Evolutionary conservation across 2,888 invertebrate species (phyloP), one percentile per base, ranked within the genome.

Genomic region (Euzophera pinguis): DNA sequence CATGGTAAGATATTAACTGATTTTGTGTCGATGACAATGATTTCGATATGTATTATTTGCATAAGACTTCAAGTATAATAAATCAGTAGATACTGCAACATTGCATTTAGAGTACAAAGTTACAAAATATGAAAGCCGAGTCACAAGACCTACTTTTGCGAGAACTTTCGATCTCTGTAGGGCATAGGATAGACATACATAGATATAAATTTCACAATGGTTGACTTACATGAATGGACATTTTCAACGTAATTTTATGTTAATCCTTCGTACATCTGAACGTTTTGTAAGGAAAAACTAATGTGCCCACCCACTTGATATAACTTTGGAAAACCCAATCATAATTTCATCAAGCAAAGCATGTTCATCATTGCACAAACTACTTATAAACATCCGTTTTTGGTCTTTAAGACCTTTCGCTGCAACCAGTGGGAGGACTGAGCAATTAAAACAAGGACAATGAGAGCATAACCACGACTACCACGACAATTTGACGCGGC

Each of bases 361-460:
- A 22, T 22, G 5, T 3, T 3, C 5, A 22, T 22, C 5, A 22
- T 22, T 22, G 22, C 22, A 22, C 22, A 22, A 22, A 22, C 22
- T 22, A 3, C 5, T 22, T 22, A 5, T n/a, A n/a, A n/a, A n/a
- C 22, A 43, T 43, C 29, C 8, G 29, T 4, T 13, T 43, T 43
- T 43, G 43, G 43, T 29, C 27, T 29, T 43, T 9, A n/a, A 29
- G 29, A 43, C 22, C 43, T 43, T 45, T 45, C 45, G 45, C 16
- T 45, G 16, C 9, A 37, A 12, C 45, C 47, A 51, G 77, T 74
- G 70, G 73, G 71, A 62, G 65, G 69, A 57, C 65, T 62, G 61
- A 57, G 65, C 70, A 67, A 72, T 70, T 66, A 62, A 56, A 56
- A 53, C 71, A 66, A 76, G 75, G 79, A 76, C 75, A 81, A 73